phyloP scores from a whole-genome alignment of 2,797 vertebrate genomes.

The Anniella stebbinsi region DNA sequence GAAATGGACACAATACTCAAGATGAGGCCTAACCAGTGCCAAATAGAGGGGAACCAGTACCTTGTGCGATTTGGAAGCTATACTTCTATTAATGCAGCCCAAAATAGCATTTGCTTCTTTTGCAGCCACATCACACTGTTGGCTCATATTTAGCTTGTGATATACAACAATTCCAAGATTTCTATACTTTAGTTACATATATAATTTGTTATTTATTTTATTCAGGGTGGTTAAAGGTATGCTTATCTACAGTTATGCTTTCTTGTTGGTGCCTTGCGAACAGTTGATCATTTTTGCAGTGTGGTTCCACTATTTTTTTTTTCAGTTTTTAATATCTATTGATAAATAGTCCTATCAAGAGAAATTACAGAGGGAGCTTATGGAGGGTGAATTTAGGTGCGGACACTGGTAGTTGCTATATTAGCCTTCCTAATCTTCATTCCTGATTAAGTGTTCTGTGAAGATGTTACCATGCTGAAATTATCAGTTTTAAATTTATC shows the following conservation, averaged over 20 bases:
- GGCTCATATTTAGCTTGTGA: too few relatives aligned
- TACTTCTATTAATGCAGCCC: too few relatives aligned
- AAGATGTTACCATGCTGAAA: background rate
- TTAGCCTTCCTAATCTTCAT: background rate
- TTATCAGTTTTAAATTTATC: background rate
- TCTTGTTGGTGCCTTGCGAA: background rate
- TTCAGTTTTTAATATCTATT: background rate
- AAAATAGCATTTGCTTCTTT: too few relatives aligned
- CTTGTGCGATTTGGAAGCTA: too few relatives aligned
- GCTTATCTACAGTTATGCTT: background rate
- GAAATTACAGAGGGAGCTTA: background rate
- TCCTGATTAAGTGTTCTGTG: background rate
- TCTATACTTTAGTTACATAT: background rate
- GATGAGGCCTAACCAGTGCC: too few relatives aligned
- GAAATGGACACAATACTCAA: too few relatives aligned
- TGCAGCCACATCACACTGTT: too few relatives aligned
- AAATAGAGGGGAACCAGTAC: too few relatives aligned
- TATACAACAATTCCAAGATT: too few relatives aligned
- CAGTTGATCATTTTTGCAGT: background rate
- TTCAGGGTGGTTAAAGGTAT: background rate
- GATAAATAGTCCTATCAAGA: background rate
- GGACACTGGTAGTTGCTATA: background rate
- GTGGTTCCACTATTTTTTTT: background rate
- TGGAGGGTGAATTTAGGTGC: background rate
- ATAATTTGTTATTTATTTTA: background rate